phyloP scores from a whole-genome alignment of 1,140 invertebrate species.

The Tenebrio molitor region DNA sequence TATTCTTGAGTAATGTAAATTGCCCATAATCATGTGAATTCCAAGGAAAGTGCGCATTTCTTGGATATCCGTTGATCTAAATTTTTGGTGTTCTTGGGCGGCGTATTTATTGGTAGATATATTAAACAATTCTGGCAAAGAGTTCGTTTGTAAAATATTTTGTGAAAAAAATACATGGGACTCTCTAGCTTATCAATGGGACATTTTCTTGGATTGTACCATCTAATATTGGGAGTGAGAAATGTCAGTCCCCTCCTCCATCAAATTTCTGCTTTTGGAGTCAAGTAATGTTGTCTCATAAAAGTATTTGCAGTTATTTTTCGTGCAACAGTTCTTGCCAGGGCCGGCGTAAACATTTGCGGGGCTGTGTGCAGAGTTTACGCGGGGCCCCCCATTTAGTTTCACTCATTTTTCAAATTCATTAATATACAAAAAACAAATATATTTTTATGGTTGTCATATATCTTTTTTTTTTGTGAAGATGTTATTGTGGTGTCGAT shows the following conservation, averaged over 20 bases:
- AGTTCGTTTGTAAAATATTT: conserved; percentile 14
- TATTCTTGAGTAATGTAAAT: conserved; percentile 29
- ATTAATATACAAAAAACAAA: too few relatives aligned
- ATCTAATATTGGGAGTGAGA: not conserved
- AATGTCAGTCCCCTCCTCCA: not conserved
- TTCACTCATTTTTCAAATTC: too few relatives aligned
- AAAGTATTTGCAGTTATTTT: too few relatives aligned
- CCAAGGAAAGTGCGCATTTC: conserved; percentile 16
- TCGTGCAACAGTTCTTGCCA: too few relatives aligned
- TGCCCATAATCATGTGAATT: conserved; percentile 42
- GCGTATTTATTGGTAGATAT: conserved; percentile 29
- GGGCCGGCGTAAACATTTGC: too few relatives aligned
- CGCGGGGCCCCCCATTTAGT: too few relatives aligned
- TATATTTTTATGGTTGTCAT: too few relatives aligned
- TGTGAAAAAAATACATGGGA: conserved; percentile 26
- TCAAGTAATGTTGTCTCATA: not conserved
- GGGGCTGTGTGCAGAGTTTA: too few relatives aligned
- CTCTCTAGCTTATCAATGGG: not conserved
- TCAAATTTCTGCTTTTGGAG: not conserved
- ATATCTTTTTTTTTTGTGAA: too few relatives aligned
- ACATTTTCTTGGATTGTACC: not conserved
- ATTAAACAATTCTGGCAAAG: conserved; percentile 5
- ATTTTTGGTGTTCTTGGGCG: conserved; percentile 16
- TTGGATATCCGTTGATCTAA: not conserved
- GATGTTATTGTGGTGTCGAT: too few relatives aligned